Base-by-base conservation (phyloP, 2,888 invertebrate species). In the Sminthurinus aureus region DNA sequence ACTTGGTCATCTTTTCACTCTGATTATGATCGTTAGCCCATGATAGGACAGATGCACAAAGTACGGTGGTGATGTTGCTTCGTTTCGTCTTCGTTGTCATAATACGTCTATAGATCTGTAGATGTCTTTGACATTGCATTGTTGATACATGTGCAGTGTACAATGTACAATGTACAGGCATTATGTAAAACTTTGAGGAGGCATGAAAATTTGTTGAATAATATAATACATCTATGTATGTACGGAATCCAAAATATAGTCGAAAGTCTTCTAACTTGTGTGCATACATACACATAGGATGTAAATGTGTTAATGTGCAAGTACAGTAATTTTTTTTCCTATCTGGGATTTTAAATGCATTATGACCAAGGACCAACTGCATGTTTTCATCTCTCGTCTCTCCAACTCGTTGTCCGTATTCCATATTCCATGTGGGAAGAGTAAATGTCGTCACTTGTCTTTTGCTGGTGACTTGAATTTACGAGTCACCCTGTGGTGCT, bases 401-500 rank as follows among this genome's bases (percentile, higher is more conserved):
- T 58, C 58, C 15, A 9, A 51, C 76, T 81, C n/a, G n/a, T n/a
- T 80, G 75, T 85, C 6, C 38, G 6, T 38, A 6, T 82, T 81
- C 83, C 85, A 85, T 87, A 86, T 86, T 38, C 38, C 38, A 38
- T 38, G 38, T 38, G n/a, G n/a, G 87, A 86, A 85, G 87, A 86
- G 85, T 81, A 87, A 87, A 86, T 87, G 87, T 88, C 87, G 86
- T 86, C 87, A 88, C 87, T 88, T 88, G 87, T 87, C 87, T 87
- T 82, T 84, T 86, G 86, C 86, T 83, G 85, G 86, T 87, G 85
- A 86, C 85, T 84, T 86, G 85, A 87, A 86, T 87, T 87, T 87
- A 87, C 86, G 87, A 86, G 85, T 85, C 85, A 85, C 85, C 87
- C 87, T 84, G 87, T 83, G 81, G 86, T 84, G 85, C 73, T 85